Percentiles rank a stretch among this genome's conserved stretches.
phyloP scores from a whole-genome alignment of 2,113 vertebrate genomes.

The Coptodon rendalli region DNA sequence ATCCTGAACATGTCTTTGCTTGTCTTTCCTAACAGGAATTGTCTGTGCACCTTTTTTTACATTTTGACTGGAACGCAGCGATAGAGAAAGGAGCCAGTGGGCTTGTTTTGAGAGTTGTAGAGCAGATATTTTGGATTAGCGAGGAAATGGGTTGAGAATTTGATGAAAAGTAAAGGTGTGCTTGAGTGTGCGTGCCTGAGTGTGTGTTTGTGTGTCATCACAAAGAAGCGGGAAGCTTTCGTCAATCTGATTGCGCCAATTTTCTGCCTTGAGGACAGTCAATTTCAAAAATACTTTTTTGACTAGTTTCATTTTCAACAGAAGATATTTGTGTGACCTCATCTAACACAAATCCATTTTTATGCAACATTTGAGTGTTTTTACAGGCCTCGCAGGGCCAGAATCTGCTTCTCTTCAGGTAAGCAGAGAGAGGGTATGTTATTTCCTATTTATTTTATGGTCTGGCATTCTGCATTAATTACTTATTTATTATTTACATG shows the following conservation, averaged over 20 bases:
- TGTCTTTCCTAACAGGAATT: conserved; percentile 17
- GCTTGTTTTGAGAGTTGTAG: not conserved
- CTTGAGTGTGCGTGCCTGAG: not conserved
- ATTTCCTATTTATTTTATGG: not conserved
- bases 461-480: not conserved
- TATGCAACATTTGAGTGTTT: not conserved
- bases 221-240: not conserved
- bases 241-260: not conserved
- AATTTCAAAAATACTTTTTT: not conserved
- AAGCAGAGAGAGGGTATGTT: not conserved
- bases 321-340: not conserved
- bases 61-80: conserved; percentile 15
- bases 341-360: not conserved
- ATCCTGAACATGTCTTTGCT: not conserved
- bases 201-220: not conserved
- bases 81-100: not conserved
- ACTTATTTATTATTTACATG: not conserved
- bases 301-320: not conserved
- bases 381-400: not conserved
- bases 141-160: not conserved
- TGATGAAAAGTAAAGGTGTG: not conserved
- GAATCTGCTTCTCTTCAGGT: not conserved
- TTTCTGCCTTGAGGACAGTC: not conserved
- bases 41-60: conserved; percentile 11
- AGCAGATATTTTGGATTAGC: not conserved